Base-by-base conservation (phyloP, 2,113 vertebrate species). In the Pomatostomus ruficeps region DNA sequence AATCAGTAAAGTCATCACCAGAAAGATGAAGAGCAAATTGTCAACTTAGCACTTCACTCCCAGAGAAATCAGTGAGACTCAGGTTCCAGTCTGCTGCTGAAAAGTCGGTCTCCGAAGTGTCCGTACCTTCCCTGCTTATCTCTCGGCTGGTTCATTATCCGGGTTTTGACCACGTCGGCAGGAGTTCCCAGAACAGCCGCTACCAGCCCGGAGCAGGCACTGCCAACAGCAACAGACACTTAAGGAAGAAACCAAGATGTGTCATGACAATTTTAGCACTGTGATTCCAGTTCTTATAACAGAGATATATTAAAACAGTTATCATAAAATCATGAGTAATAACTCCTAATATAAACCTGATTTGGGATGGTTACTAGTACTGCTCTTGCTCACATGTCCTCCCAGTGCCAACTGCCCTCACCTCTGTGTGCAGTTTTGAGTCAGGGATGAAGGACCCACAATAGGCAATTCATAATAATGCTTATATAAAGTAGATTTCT, bases 111-210 rank as follows among this genome's bases (percentile, higher is more conserved):
- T 68, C 57, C 0, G 0, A 42, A 28, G 24, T 16, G 59, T 55
- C 51, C 17, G 7, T 90, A 98, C 98, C 98, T 98, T 87, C 98
- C 98, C 80, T 98, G 97, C 63, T 94, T 90, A 70, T 98, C 98
- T 95, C 98, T 97, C 1, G 98, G 98, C 89, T 99, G 98, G 94
- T 99, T 99, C 98, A 99, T 99, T 92, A 99, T 98, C 94, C 98
- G 96, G 26, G 98, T 99, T 97, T 99, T 99, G 88, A 99, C 97
- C 49, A 99, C 98, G 7, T 99, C 98, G 7, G 98, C 98, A 35
- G 98, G 98, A 35, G 98, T 98, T 96, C 98, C 98, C 97, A 99
- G 96, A 65, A 97, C 96, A 95, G 98, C 98, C 36, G 98, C 98
- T 28, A 99, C 98, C 67, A 99, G 85, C 85, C 98, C 98, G 19